Conservation (phyloP, 2,113 vertebrate species). For the Varanus komodoensis region DNA sequence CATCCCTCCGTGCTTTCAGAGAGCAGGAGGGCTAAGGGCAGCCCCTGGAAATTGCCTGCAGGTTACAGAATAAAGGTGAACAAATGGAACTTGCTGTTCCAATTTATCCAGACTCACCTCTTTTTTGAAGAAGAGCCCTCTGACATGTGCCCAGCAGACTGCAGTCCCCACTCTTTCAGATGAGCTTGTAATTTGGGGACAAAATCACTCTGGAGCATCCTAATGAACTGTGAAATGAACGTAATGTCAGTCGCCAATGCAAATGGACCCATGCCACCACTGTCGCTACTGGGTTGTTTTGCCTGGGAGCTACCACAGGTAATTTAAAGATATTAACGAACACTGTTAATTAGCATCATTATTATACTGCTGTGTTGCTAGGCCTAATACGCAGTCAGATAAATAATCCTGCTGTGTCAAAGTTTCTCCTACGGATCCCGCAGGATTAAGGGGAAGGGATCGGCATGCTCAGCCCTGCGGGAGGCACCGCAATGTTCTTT, state of each 20-base stretch:
- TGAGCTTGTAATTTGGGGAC: not conserved
- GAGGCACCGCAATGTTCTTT: not conserved
- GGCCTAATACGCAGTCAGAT: not conserved
- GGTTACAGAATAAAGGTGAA: not conserved
- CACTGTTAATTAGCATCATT: constrained; percentile 37
- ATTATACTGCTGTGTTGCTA: not conserved
- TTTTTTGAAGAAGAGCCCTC: not conserved
- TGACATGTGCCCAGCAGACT: not conserved
- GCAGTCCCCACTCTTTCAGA: not conserved
- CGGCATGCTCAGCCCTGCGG: not conserved
- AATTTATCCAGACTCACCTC: not conserved
- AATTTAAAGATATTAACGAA: constrained; percentile 59
- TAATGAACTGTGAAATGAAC: constrained; percentile 31
- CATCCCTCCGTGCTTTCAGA: too few species aligned
- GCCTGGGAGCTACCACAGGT: constrained; percentile 43
- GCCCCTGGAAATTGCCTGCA: not conserved
- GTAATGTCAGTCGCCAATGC: not conserved
- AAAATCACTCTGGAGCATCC: constrained; percentile 10
- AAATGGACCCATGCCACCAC: constrained; percentile 2
- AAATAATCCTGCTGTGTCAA: constrained; percentile 33
- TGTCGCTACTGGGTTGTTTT: constrained; percentile 19
- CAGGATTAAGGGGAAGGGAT: not conserved
- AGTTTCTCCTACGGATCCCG: constrained; percentile 9
- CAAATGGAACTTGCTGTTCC: not conserved
- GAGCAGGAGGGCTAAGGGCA: not conserved